Evolutionary conservation across 2,888 invertebrate genomes (phyloP).

Genomic region (Cybosia mesomella): DNA sequence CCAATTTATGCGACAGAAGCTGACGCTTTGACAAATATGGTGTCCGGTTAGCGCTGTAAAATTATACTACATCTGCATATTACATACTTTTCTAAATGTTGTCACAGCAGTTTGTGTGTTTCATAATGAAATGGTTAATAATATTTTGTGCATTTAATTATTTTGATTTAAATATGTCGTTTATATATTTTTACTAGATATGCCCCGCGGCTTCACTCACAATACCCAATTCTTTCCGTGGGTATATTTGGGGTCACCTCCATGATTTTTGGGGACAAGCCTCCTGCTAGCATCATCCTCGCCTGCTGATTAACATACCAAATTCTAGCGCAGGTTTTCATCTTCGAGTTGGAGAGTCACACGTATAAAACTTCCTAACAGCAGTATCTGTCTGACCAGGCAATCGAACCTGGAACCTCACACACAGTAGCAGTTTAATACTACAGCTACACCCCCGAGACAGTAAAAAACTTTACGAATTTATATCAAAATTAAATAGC

Average conservation of each 20-base stretch:
- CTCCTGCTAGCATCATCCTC: too few species aligned
- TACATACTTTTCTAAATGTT: neutral
- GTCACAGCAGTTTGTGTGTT: neutral
- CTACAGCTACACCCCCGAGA: too few species aligned
- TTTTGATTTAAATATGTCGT: too few species aligned
- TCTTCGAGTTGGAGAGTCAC: too few species aligned
- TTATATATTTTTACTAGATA: too few species aligned
- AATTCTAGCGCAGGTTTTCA: too few species aligned
- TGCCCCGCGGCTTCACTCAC: too few species aligned
- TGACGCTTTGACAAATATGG: conserved; percentile 13
- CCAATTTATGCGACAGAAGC: conserved; percentile 18
- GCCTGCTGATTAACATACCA: too few species aligned
- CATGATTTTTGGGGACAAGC: too few species aligned
- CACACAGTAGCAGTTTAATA: neutral
- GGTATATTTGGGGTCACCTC: too few species aligned
- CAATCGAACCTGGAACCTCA: neutral
- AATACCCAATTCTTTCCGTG: too few species aligned
- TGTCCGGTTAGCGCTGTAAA: neutral
- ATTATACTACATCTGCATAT: conserved; percentile 3
- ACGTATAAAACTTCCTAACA: too few species aligned
- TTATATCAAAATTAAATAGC: neutral
- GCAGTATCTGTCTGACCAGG: neutral
- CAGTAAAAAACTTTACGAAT: neutral
- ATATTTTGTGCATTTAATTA: neutral
- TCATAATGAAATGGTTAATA: neutral